Percentiles rank a stretch among this genome's conserved stretches.
These are phyloP conservation scores for Erebia aethiops DNA, from an alignment of 2,888 invertebrate species.

Conservation along the genomic window DNA sequence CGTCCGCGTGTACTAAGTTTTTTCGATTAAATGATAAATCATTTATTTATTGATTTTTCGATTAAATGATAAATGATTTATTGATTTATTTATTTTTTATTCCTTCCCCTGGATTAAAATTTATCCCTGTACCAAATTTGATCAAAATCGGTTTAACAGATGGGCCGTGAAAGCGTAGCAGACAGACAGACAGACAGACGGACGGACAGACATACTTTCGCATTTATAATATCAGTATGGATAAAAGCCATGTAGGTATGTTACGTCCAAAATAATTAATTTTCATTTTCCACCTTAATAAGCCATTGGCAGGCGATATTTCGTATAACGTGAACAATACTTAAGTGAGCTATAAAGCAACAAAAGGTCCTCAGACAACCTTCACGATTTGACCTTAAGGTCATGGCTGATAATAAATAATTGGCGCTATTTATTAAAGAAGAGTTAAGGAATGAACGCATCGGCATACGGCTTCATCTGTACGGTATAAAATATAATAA, in stretches of 20 bases:
- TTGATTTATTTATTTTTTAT: too few species aligned
- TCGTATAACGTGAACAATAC: conserved; percentile 22
- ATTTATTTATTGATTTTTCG: too few species aligned
- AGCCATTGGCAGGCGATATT: conserved; percentile 25
- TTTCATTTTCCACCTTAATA: conserved; percentile 12
- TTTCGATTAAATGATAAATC: too few species aligned
- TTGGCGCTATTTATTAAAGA: conserved; percentile 9
- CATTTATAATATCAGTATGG: too few species aligned
- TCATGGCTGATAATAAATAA: conserved; percentile 16
- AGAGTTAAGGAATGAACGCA: background rate
- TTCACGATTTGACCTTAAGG: conserved; percentile 38
- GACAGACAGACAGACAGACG: too few species aligned
- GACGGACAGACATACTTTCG: too few species aligned
- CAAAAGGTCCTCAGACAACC: conserved; percentile 29
- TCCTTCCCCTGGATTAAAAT: too few species aligned
- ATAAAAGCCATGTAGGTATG: background rate
- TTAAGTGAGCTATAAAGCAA: conserved; percentile 27
- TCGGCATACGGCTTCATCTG: background rate
- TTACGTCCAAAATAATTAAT: conserved; percentile 11
- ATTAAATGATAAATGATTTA: too few species aligned
- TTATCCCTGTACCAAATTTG: too few species aligned
- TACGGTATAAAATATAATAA: background rate
- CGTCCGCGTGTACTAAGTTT: too few species aligned
- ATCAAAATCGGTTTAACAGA: too few species aligned
- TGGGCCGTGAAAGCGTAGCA: too few species aligned